phyloP scores from a whole-genome alignment of 2,113 vertebrate genomes.

The Archilochus colubris region DNA sequence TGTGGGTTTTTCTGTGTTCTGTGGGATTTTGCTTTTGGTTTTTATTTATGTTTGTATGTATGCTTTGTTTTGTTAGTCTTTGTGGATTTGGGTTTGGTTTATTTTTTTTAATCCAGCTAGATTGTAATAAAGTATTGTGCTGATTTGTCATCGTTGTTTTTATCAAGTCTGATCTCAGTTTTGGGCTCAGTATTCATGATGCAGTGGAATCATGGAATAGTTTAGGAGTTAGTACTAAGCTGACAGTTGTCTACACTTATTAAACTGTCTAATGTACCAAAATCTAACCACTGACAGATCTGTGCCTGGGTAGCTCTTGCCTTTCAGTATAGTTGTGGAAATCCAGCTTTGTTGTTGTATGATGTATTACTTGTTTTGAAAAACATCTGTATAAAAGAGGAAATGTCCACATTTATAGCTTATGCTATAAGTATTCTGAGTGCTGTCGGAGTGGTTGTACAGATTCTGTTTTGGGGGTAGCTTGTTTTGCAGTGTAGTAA shows the following conservation, averaged over 20 bases:
- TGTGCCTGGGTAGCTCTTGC: neutral
- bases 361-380: neutral
- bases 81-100: neutral
- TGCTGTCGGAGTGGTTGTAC: neutral
- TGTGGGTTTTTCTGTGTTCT: neutral
- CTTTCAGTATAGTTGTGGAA: neutral
- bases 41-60: neutral
- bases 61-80: neutral
- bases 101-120: neutral
- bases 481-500: neutral
- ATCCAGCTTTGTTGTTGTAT: neutral
- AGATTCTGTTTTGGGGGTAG: neutral
- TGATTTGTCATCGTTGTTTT: neutral
- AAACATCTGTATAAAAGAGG: neutral
- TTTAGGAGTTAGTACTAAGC: neutral
- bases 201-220: neutral
- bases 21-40: neutral
- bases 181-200: neutral
- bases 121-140: no score
- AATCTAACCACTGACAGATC: neutral
- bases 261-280: fast-evolving
- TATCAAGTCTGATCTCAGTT: neutral
- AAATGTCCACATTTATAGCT: neutral
- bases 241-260: neutral
- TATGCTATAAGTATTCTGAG: neutral